Evolutionary conservation across 2,113 vertebrate genomes (phyloP).

Genomic region (Neofelis nebulosa): DNA sequence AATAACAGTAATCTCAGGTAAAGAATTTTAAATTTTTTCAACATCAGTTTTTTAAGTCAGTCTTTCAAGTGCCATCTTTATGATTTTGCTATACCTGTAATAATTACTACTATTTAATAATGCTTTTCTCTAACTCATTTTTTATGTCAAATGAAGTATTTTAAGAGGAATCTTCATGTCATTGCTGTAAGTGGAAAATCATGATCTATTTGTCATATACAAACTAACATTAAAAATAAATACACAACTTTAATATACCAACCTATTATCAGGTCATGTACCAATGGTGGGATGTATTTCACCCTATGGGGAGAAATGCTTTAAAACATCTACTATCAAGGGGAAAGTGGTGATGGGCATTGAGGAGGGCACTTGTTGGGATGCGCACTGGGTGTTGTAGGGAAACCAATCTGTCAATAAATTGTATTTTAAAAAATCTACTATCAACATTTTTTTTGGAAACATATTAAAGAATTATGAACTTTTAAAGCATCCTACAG

Average conservation of each 20-base stretch:
- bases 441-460: neutral
- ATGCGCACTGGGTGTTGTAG: too few relatives aligned
- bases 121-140: neutral
- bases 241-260: neutral
- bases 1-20: neutral
- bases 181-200: neutral
- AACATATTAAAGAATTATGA: conserved; percentile 16
- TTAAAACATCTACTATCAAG: neutral
- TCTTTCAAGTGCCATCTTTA: neutral
- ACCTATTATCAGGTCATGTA: neutral
- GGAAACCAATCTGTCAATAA: too few relatives aligned
- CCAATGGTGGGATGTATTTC: neutral
- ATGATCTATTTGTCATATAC: conserved; percentile 25
- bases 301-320: neutral
- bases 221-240: conserved; percentile 44
- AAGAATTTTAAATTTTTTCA: neutral
- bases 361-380: too few relatives aligned
- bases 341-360: too few relatives aligned
- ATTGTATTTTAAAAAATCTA: neutral
- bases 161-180: conserved; percentile 28
- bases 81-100: neutral
- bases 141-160: conserved; percentile 3
- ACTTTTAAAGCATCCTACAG: conserved; percentile 20
- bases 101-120: neutral
- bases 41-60: neutral